Percentiles rank a stretch among this genome's conserved stretches.
Evolutionary conservation across 2,888 invertebrate species (phyloP).

Genomic region (Epirrhoe alternata): DNA sequence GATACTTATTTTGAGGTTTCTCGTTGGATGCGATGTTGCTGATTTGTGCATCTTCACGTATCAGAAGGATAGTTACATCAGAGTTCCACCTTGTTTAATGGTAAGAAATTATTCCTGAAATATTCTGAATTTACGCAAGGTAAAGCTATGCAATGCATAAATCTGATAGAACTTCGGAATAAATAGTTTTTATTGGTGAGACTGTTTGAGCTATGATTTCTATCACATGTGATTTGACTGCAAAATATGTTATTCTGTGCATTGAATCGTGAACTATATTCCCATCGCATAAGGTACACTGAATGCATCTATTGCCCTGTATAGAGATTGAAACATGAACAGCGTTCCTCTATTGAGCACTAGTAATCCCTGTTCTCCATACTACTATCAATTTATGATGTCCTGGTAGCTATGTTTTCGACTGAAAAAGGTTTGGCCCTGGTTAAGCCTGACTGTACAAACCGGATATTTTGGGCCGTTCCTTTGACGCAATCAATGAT

Average conservation of each 20-base stretch:
- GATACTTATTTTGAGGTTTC: too few species aligned
- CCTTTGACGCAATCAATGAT: slow-evolving; percentile 7
- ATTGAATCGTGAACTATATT: slow-evolving; percentile 3
- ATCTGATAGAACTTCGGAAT: too few species aligned
- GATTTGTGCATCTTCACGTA: too few species aligned
- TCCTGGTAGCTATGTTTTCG: slow-evolving; percentile 27
- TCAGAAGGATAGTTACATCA: too few species aligned
- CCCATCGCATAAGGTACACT: neutral
- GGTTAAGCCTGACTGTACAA: neutral
- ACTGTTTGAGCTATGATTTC: too few species aligned
- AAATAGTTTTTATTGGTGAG: too few species aligned
- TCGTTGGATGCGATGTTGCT: too few species aligned
- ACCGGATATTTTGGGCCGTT: neutral
- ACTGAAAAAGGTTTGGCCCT: slow-evolving; percentile 4
- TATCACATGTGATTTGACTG: neutral
- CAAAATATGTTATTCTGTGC: neutral
- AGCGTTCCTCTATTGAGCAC: neutral
- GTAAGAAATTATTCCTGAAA: too few species aligned
- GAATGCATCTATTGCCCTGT: neutral
- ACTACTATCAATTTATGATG: slow-evolving; percentile 13
- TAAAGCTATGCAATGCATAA: too few species aligned
- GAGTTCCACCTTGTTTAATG: too few species aligned
- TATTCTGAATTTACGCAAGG: too few species aligned
- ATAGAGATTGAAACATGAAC: neutral
- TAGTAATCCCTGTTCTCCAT: neutral